Base-by-base conservation (phyloP, 2,797 vertebrate species). In the Argyrosomus regius region DNA sequence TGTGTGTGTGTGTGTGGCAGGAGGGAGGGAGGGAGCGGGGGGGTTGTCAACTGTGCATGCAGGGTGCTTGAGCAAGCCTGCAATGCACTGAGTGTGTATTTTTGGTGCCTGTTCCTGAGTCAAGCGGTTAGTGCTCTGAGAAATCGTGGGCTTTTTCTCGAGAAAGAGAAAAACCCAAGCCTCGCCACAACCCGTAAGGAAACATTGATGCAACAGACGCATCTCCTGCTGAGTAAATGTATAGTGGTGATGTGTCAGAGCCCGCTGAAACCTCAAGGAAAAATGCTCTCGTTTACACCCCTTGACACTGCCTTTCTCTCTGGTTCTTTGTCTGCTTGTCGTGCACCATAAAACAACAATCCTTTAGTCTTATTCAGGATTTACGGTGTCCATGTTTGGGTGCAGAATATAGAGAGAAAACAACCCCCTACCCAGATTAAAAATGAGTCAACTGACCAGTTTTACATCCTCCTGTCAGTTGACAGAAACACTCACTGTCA, bases 151-250 rank as follows among this genome's bases (percentile, higher is more conserved):
- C 0, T 12, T 53, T 64, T 77, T 87, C 69, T 77, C n/a, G 64
- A 0, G 1, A 76, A 9, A 79, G 1, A 76, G 11, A 79, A 82
- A 78, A 75, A 50, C 11, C 49, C 22, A 11, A 50, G 43, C 26
- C 16, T 64, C 5, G 1, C 81, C 75, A 46, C 80, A 83, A 54
- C 28, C 35, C 7, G 13, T 52, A 22, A 83, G 78, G 79, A 83
- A 84, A 81, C 72, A 49, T 4, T 87, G 89, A 81, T 82, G 79
- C 78, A 89, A 72, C 84, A 72, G 16, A 59, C 12, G 11, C 66
- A 57, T 18, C 70, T 80, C 60, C 69, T 66, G 75, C 81, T 71
- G 81, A 73, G 67, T 50, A 57, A 76, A 88, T 31, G 74, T 74
- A 49, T 54, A 65, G 71, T 5, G 71, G 68, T 61, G 81, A 66